phyloP scores from a whole-genome alignment of 2,888 invertebrate genomes.

The Adineta ricciae region DNA sequence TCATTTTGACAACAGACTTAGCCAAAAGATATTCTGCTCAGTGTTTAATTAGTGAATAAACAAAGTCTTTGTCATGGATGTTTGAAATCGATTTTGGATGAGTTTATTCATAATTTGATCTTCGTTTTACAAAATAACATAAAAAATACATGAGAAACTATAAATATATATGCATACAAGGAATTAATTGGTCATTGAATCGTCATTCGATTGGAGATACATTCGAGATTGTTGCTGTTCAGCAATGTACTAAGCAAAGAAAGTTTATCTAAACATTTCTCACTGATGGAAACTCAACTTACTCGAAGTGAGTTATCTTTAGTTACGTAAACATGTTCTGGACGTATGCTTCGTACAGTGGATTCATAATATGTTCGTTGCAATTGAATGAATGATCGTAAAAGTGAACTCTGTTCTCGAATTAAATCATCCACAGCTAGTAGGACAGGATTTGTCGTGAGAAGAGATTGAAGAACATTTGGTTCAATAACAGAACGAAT shows the following conservation, averaged over 20 bases:
- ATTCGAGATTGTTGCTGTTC: background rate
- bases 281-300: background rate
- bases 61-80: too few relatives aligned
- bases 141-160: background rate
- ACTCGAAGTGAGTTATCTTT: background rate
- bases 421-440: background rate
- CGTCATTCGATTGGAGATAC: background rate
- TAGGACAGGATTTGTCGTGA: background rate
- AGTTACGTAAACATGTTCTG: background rate
- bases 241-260: background rate
- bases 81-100: too few relatives aligned
- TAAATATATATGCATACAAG: background rate
- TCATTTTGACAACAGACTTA: too few relatives aligned
- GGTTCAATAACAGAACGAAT: background rate
- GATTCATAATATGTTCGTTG: constrained; percentile 6
- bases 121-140: background rate
- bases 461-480: background rate
- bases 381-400: background rate
- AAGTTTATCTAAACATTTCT: background rate
- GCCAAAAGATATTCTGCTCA: too few relatives aligned
- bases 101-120: too few relatives aligned
- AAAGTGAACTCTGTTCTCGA: background rate
- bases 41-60: too few relatives aligned
- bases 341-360: background rate
- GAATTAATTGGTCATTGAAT: background rate